Evolutionary conservation across 64 coral and sea anemone species (phyloP), one percentile per base, ranked within the genome.

Genomic region (Catalaphyllia jardinei): DNA sequence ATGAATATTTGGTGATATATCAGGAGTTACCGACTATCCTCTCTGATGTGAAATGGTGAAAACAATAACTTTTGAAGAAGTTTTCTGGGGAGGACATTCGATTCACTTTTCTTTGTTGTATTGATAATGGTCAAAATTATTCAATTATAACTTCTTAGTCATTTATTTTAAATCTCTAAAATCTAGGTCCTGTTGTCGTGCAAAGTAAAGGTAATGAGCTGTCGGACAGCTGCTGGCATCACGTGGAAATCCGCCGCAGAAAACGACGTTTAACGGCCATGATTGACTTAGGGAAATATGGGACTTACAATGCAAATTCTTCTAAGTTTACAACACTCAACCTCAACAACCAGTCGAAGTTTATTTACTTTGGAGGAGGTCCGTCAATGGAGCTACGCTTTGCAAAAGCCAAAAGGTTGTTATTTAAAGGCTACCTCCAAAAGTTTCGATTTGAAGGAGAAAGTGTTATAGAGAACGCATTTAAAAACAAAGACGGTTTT

Each of bases 351-450:
- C 9, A 67, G 4, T 65, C 76, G 10, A 72, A 86, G 31, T 62
- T 92, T 4, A 75, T 86, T 52, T 87, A 92, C 62, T 87, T 87
- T 30, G 90, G 90, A 8, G 90, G 90, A 3, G 90, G 90, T 9
- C 90, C 90, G 29, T 30, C 59, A 54, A 86, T 31, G 17, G 20
- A 20, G 29, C 25, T 52, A 24, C 73, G 2, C 28, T 87, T 71
- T 28, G 72, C 27, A 20, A 62, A 63, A 79, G 61, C 83, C 39
- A 87, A 87, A 79, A n/a, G 15, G 38, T 27, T 80, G 11, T 85
- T 5, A 16, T 92, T 87, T 31, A 87, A 75, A 14, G 90, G 90
- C 17, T 92, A 60, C 79, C 83, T 92, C 7, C 74, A 87, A 29
- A 71, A 92, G 74, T 31, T 92, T 55, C 50, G 63, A 42, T 92